phyloP scores from a whole-genome alignment of 92 coral and sea anemone genomes.

The Bergia sp. region DNA sequence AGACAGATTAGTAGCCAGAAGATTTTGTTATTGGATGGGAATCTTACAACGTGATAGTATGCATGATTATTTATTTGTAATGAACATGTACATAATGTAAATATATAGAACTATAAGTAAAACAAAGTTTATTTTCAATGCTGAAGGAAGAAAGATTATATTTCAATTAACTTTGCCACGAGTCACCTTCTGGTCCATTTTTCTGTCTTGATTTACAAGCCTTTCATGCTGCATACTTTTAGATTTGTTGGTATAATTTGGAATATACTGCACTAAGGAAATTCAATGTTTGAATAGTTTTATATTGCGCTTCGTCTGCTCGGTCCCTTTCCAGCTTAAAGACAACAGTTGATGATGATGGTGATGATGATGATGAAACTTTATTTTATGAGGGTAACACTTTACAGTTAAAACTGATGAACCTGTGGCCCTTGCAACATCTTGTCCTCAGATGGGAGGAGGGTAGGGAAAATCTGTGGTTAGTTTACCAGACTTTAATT shows the following conservation, averaged over 20 bases:
- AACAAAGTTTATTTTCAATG: constrained; percentile 83
- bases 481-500: neutral
- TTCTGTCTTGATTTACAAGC: neutral
- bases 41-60: neutral
- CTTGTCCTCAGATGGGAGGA: too few relatives aligned
- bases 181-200: neutral
- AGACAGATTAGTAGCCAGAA: neutral
- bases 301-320: neutral
- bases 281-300: neutral
- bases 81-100: constrained; percentile 88
- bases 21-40: neutral
- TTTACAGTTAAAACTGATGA: too few relatives aligned
- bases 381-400: too few relatives aligned
- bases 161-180: constrained; percentile 17
- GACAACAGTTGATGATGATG: too few relatives aligned
- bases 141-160: constrained; percentile 35
- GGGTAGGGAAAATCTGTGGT: too few relatives aligned
- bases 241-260: neutral
- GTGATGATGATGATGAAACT: too few relatives aligned
- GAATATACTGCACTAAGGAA: neutral
- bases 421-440: too few relatives aligned
- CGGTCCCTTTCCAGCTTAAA: too few relatives aligned
- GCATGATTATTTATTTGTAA: constrained; percentile 88
- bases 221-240: neutral
- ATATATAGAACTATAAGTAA: constrained; percentile 78